Conservation (phyloP, 1,140 invertebrate genomes). For the Chrysomallon squamiferum region DNA sequence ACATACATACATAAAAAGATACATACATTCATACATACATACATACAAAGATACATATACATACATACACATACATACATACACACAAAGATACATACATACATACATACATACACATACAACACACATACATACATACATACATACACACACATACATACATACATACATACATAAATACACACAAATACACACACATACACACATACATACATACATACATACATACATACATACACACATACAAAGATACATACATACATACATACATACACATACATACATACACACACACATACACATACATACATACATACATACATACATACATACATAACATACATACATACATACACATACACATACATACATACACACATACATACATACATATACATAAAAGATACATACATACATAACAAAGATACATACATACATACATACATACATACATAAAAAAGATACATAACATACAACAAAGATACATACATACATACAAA, state of each 20-base stretch:
- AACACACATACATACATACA: conserved; percentile 5
- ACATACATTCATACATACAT: not conserved
- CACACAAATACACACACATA: conserved; percentile 4
- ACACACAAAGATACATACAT: conserved; percentile 5
- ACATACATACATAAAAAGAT: not conserved
- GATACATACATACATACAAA: not conserved
- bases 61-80: conserved; percentile 5
- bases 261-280: not conserved
- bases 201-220: conserved; percentile 1
- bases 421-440: not conserved
- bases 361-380: conserved; percentile 5
- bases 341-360: conserved; percentile 8
- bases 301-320: conserved; percentile 2
- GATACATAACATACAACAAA: no score
- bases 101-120: conserved; percentile 15
- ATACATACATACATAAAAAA: not conserved
- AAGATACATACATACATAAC: not conserved
- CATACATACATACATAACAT: conserved; percentile 5
- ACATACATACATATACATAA: not conserved
- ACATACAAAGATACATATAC: not conserved
- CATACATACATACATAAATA: conserved; percentile 6
- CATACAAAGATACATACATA: conserved; percentile 5
- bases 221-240: conserved; percentile 11
- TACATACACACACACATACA: not conserved
- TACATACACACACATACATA: conserved; percentile 9